Evolutionary conservation across 1,140 invertebrate genomes (phyloP).

Genomic region (Chionoecetes opilio): DNA sequence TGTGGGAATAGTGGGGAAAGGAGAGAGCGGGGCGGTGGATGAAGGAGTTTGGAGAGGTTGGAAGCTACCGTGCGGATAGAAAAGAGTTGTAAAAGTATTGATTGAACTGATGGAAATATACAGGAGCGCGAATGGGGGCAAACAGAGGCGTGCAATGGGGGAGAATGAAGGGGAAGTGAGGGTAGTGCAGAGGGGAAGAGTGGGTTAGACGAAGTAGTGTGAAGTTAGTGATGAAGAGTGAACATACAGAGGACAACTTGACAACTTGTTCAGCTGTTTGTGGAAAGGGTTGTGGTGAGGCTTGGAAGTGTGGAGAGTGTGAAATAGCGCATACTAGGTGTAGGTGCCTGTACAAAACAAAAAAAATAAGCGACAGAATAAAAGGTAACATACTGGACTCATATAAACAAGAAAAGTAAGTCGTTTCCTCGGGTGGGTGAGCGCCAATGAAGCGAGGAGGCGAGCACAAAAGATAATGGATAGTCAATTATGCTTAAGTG

Average conservation of each 20-base stretch:
- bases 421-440: background rate
- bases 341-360: background rate
- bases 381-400: background rate
- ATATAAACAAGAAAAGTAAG: background rate
- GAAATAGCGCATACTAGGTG: background rate
- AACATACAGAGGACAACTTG: too few relatives aligned
- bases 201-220: background rate
- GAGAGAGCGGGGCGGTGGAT: too few relatives aligned
- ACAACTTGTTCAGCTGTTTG: too few relatives aligned
- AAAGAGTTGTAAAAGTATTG: background rate
- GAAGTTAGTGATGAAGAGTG: background rate
- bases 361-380: background rate
- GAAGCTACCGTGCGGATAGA: background rate
- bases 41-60: too few relatives aligned
- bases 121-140: background rate
- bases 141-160: background rate
- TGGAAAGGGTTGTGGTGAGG: background rate
- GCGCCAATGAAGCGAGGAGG: background rate
- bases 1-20: too few relatives aligned
- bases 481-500: slow-evolving; percentile 4
- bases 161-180: background rate
- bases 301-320: background rate
- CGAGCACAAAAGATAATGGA: background rate
- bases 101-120: background rate
- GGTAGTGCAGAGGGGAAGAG: background rate